Conservation (phyloP, 1,140 invertebrate species). For the Drosophila nebulosa region DNA sequence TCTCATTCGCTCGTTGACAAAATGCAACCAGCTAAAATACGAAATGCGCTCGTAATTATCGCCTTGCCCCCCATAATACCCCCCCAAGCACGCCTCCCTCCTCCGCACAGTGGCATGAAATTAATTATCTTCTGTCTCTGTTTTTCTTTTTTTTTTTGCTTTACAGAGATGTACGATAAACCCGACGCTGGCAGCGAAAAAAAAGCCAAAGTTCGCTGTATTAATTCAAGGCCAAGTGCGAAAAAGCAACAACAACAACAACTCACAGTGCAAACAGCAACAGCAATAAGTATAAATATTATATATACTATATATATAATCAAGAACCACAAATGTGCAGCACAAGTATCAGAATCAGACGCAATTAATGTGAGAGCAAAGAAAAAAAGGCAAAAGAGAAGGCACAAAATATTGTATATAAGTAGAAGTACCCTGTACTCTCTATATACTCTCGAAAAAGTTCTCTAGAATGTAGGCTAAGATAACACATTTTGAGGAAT, state of each 20-base stretch:
- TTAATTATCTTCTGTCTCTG: slow-evolving; percentile 51
- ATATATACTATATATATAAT: slow-evolving; percentile 7
- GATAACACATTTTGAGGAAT: too few species aligned
- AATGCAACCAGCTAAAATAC: slow-evolving; percentile 50
- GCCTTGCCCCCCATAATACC: not conserved
- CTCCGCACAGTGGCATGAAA: slow-evolving; percentile 45
- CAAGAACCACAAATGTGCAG: slow-evolving; percentile 18
- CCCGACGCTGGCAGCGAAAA: slow-evolving; percentile 33
- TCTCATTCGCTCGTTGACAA: slow-evolving; percentile 29
- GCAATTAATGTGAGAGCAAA: slow-evolving; percentile 11
- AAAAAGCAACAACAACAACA: slow-evolving; percentile 36
- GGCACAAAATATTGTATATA: not conserved
- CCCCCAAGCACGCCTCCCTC: not conserved
- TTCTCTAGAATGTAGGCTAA: too few species aligned
- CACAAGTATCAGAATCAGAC: slow-evolving; percentile 8
- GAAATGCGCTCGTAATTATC: slow-evolving; percentile 74
- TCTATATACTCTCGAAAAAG: too few species aligned
- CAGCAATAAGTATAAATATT: slow-evolving; percentile 13
- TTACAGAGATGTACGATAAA: slow-evolving; percentile 79
- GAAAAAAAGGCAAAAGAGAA: not conserved
- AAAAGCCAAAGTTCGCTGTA: slow-evolving; percentile 78
- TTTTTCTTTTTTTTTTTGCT: slow-evolving; percentile 24
- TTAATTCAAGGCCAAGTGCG: slow-evolving; percentile 77
- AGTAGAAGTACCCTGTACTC: too few species aligned
- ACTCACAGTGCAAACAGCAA: slow-evolving; percentile 29